A percentile compares a stretch with the other conserved stretches of the same genome.
Evolutionary conservation across 2,888 invertebrate species (phyloP).

Genomic region (Melieria crassipennis): DNA sequence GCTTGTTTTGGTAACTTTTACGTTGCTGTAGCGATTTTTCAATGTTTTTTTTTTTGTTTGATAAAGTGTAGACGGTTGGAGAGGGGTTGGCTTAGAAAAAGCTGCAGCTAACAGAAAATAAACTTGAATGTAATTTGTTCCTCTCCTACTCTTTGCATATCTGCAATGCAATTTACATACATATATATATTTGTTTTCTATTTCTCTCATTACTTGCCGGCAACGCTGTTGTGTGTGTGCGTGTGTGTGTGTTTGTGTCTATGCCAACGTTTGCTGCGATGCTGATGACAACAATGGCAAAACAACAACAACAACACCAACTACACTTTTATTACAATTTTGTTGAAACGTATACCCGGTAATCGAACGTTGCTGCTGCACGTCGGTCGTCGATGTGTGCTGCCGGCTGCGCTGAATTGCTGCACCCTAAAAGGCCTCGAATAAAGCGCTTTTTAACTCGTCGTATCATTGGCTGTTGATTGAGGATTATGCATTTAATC

Average conservation of each 20-base stretch:
- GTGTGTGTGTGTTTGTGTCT: too few species aligned
- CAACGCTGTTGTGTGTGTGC: neutral
- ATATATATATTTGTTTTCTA: neutral
- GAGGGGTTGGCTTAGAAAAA: too few species aligned
- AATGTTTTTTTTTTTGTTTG: neutral
- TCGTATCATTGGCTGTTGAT: slow-evolving; percentile 66
- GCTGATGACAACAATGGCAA: slow-evolving; percentile 11
- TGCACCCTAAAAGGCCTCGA: slow-evolving; percentile 58
- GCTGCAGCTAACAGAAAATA: too few species aligned
- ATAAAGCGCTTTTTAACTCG: slow-evolving; percentile 63
- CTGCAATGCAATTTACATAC: neutral
- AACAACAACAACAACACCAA: slow-evolving; percentile 15
- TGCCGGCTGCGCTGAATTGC: neutral
- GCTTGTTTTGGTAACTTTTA: neutral
- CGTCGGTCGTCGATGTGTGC: neutral
- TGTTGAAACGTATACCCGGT: neutral
- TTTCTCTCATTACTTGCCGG: slow-evolving; percentile 13
- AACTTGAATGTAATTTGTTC: neutral
- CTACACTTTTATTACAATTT: neutral
- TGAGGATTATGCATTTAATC: slow-evolving; percentile 62
- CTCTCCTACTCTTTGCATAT: neutral
- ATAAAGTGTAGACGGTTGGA: too few species aligned
- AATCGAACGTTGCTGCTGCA: neutral
- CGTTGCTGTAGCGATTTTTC: neutral
- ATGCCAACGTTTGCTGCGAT: too few species aligned